Evolutionary conservation across 92 coral and sea anemone species (phyloP), one percentile per base, ranked within the genome.

Genomic region (Blastomussa wellsi): DNA sequence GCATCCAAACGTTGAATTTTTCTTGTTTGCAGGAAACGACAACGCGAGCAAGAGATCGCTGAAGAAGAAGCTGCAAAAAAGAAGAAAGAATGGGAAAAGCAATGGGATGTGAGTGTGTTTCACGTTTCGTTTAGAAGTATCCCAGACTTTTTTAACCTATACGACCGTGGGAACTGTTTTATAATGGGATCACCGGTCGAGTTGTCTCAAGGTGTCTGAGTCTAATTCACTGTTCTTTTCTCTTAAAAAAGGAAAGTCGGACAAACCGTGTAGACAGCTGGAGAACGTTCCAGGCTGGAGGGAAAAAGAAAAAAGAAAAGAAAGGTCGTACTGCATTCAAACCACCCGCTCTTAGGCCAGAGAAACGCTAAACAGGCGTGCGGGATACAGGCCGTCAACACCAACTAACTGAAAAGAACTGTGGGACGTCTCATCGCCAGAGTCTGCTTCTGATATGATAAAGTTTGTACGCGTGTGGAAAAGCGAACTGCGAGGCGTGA

Each of bases 261-360:
- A 95, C 95, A 47, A 93, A 96, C 60, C 97, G 99, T 38, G 99
- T 96, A 14, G 98, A 96, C 87, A 96, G 99, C 77, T 96, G 99
- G 99, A 87, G 99, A 90, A 93, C 78, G 73, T 96, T 96, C 82
- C 94, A 96, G 86, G 94, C 96, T 4, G 90, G 93, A 49, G 87
- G 89, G 19, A 94, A 92, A 81, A 94, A 94, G 86, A 87, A 91
- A 70, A 93, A 91, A 74, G 91, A 90, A 81, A 89, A 92, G 47
- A 92, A 86, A 76, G 96, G 97, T 13, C 93, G 95, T 41, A 93
- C 89, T 17, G 92, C 88, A 0, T 91, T 96, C 47, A 91, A 95
- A 79, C 99, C 99, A 14, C 99, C 99, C 13, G 92, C 93, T 22
- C 92, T 95, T 32, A 94, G 92, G 53, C 98, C 99, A 6, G 99